These are phyloP conservation scores for Antennarius maculatus DNA, from an alignment of 2,797 vertebrate species.

Conservation along the genomic window DNA sequence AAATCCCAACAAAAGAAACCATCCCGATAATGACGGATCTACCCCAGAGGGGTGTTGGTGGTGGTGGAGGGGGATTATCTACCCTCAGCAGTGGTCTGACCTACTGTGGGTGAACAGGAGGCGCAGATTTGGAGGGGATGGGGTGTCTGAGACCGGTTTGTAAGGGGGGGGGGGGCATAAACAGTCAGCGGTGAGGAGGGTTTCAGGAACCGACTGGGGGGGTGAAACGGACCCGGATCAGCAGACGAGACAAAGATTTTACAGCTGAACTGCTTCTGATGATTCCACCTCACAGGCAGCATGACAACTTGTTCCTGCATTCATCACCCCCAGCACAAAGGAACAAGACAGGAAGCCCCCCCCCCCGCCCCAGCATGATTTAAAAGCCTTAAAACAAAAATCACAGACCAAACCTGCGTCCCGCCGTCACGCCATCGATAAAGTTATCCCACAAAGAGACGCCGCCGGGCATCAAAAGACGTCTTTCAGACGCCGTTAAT, in stretches of 20 bases:
- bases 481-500: slow-evolving; percentile 27
- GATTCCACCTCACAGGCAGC: slow-evolving; percentile 27
- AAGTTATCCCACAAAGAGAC: slow-evolving; percentile 18
- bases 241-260: slow-evolving; percentile 73
- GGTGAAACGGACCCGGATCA: slow-evolving; percentile 49
- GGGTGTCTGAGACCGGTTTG: slow-evolving; percentile 25
- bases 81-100: background rate
- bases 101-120: background rate
- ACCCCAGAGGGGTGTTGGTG: slow-evolving; percentile 10
- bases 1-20: slow-evolving; percentile 26
- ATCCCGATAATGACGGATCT: slow-evolving; percentile 31
- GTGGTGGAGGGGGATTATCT: slow-evolving; percentile 54
- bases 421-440: slow-evolving; percentile 15
- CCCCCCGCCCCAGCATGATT: background rate
- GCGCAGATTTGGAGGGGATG: slow-evolving; percentile 22
- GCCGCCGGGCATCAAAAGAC: slow-evolving; percentile 5
- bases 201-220: slow-evolving; percentile 57
- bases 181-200: slow-evolving; percentile 11
- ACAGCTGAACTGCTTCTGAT: slow-evolving; percentile 62
- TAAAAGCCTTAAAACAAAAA: slow-evolving; percentile 3
- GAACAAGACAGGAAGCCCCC: background rate
- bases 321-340: slow-evolving; percentile 36
- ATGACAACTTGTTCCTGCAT: slow-evolving; percentile 7
- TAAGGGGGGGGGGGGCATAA: slow-evolving; percentile 5
- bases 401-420: background rate